Percentiles rank a stretch among this genome's conserved stretches.
These are phyloP conservation scores for Coenonympha arcania DNA, from an alignment of 2,888 invertebrate genomes.

Conservation along the genomic window DNA sequence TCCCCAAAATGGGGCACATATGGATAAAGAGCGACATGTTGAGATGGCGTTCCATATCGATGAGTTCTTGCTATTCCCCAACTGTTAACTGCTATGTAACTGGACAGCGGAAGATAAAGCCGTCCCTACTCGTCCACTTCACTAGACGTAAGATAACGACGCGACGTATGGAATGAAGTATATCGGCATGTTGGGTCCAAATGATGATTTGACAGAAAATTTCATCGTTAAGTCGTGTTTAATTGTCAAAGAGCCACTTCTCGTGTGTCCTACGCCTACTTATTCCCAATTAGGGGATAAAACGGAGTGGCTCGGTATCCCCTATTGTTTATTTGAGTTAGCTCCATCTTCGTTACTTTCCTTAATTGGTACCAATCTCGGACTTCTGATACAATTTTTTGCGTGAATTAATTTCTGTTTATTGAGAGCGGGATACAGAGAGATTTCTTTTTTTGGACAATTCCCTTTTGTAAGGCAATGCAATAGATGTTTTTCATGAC, in stretches of 20 bases:
- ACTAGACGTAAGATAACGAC: no score
- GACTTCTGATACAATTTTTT: constrained; percentile 15
- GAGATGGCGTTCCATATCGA: no score
- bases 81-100: no score
- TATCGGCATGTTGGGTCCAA: no score
- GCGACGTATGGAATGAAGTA: no score
- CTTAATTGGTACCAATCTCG: constrained; percentile 25
- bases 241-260: not conserved
- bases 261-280: constrained; percentile 16
- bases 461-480: not conserved
- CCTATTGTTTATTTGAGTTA: constrained; percentile 28
- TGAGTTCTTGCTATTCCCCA: no score
- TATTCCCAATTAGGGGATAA: constrained; percentile 29
- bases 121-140: no score
- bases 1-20: no score
- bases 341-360: constrained; percentile 20
- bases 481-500: no score
- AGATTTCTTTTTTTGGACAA: not conserved
- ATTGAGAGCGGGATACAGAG: not conserved
- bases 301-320: constrained; percentile 21
- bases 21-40: no score
- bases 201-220: no score
- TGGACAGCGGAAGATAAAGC: no score
- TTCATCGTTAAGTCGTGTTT: not conserved
- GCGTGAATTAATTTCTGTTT: not conserved